These are phyloP conservation scores for Rhinopomastus cyanomelas DNA, from an alignment of 2,113 vertebrate species.

Conservation along the genomic window DNA sequence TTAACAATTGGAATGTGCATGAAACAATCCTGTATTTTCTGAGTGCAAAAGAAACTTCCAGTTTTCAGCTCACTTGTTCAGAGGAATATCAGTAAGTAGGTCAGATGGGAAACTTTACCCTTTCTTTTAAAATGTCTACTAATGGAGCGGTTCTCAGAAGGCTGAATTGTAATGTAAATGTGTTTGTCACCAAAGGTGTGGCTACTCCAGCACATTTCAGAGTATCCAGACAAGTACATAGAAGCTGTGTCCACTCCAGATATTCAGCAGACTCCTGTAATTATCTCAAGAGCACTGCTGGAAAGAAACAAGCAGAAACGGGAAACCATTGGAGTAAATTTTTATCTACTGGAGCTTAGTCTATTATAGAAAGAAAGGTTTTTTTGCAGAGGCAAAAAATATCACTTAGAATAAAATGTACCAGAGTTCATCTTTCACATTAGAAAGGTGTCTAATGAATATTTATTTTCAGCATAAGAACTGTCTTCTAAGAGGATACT, in stretches of 20 bases:
- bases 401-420: neutral
- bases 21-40: neutral
- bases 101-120: neutral
- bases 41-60: neutral
- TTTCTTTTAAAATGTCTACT: neutral
- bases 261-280: neutral
- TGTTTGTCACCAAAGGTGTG: neutral
- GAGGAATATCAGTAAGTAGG: neutral
- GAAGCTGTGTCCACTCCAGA: neutral
- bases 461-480: conserved; percentile 6
- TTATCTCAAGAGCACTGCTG: neutral
- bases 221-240: neutral
- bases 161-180: neutral
- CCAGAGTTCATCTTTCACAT: neutral
- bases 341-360: conserved; percentile 1
- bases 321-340: neutral
- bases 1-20: neutral
- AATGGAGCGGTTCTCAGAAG: neutral
- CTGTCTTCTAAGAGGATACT: neutral
- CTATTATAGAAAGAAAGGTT: neutral
- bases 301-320: neutral
- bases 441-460: neutral
- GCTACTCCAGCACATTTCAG: neutral
- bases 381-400: neutral
- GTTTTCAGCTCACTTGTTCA: neutral